These are phyloP conservation scores for Mycalesis mineus DNA, from an alignment of 2,888 invertebrate genomes.

Conservation along the genomic window DNA sequence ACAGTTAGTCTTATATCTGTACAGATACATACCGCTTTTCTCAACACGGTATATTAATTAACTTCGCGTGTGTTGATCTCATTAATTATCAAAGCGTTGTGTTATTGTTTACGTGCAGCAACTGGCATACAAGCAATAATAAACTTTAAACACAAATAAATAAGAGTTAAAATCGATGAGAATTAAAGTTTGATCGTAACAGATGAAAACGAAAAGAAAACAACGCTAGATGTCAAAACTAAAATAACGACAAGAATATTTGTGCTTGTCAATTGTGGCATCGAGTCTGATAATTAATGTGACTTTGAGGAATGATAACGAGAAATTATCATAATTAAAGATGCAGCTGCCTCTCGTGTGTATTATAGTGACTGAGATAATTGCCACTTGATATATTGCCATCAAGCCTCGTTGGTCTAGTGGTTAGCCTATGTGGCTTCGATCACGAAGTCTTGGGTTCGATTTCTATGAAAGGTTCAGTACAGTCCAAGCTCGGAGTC, in stretches of 20 bases:
- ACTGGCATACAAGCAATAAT: background rate
- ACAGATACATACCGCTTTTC: constrained; percentile 13
- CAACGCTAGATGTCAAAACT: constrained; percentile 22
- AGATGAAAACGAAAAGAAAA: constrained; percentile 28
- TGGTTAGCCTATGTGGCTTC: too few relatives aligned
- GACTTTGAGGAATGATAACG: constrained; percentile 9
- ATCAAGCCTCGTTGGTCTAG: too few relatives aligned
- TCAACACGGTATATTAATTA: constrained; percentile 21
- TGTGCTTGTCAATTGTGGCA: constrained; percentile 2
- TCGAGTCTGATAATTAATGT: constrained; percentile 10
- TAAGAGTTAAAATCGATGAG: background rate
- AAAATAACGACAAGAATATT: constrained; percentile 9
- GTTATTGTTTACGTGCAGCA: constrained; percentile 5
- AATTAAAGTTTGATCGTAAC: background rate
- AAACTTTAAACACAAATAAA: background rate
- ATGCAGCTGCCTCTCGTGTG: background rate
- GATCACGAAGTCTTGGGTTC: too few relatives aligned
- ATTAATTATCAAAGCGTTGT: constrained; percentile 15
- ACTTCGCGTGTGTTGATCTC: constrained; percentile 18
- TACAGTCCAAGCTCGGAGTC: too few relatives aligned
- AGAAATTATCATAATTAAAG: constrained; percentile 10
- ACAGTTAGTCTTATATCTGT: too few relatives aligned
- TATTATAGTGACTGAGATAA: too few relatives aligned
- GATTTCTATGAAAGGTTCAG: too few relatives aligned
- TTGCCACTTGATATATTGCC: too few relatives aligned